Base-by-base conservation (phyloP, 2,113 vertebrate genomes). In the Xenopus borealis region DNA sequence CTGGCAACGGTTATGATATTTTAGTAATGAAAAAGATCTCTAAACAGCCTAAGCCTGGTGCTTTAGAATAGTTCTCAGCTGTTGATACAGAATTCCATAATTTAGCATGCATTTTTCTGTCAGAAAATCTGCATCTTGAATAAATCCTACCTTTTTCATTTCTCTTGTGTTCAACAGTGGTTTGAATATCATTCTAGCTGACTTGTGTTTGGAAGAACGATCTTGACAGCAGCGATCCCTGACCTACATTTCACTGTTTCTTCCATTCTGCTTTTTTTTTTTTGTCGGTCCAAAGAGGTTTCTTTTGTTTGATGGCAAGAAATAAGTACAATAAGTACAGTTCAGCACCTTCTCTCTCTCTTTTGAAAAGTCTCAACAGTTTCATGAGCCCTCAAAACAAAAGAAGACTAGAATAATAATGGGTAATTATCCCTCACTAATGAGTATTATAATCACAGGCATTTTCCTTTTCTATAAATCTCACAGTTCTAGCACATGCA, bases 171-270 rank as follows among this genome's bases (percentile, higher is more conserved):
- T 61, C 18, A 61, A 61, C 20, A 23, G 18, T 61, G 58, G 10
- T 23, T 61, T 58, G 17, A 58, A 58, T 58, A 16, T 58, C 13
- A 19, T 58, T 58, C 19, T 19, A 58, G 17, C 55, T 18, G 55
- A 12, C 14, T 58, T 58, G 55, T 58, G 18, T 58, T 58, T 58
- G 18, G 16, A n/a, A 58, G 55, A 58, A 58, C 8, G 17, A 58
- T 58, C 17, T 19, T 18, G 17, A 58, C 55, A 58, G 55, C 8
- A 18, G 18, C 17, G 4, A 58, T 58, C 55, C 1, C 18, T 19
- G 55, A 58, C 55, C 55, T 58, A 58, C 55, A 58, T 58, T 19
- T 58, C 55, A 58, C 13, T 58, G 53, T n/a, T 58, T 58, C 13
- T 58, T 58, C 55, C 14, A 58, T 16, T 18, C 55, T 1, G 55